A percentile compares a stretch with the other conserved stretches of the same genome.
phyloP scores from a whole-genome alignment of 2,113 vertebrate species.

The Boulengeromyrus knoepffleri region DNA sequence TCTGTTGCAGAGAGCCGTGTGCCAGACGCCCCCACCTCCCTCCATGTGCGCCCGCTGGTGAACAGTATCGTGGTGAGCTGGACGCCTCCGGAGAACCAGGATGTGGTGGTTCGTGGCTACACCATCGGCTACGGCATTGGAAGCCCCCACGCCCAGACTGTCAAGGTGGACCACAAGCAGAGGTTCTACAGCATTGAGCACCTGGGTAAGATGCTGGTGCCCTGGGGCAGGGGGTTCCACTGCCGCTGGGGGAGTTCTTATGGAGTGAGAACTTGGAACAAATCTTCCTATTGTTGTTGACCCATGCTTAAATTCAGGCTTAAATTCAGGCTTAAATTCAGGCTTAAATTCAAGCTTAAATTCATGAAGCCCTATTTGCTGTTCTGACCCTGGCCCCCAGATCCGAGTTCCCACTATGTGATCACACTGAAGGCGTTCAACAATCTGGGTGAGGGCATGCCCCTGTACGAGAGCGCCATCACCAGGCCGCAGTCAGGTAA shows the following conservation, averaged over 20 bases:
- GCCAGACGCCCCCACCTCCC: slow-evolving; percentile 88
- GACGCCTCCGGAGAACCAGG: slow-evolving; percentile 94
- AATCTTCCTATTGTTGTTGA: neutral
- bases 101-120: slow-evolving; percentile 92
- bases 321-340: neutral
- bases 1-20: slow-evolving; percentile 74
- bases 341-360: neutral
- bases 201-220: slow-evolving; percentile 64
- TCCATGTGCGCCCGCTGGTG: slow-evolving; percentile 88
- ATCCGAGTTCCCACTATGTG: slow-evolving; percentile 93
- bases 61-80: slow-evolving; percentile 97
- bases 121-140: slow-evolving; percentile 89
- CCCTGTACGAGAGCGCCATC: slow-evolving; percentile 90
- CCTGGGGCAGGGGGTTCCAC: neutral
- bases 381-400: slow-evolving; percentile 47
- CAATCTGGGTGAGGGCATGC: slow-evolving; percentile 92
- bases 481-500: slow-evolving; percentile 90
- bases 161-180: slow-evolving; percentile 96
- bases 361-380: neutral
- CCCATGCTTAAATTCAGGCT: neutral
- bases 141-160: slow-evolving; percentile 89
- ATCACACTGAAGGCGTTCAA: slow-evolving; percentile 95
- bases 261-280: neutral
- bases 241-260: neutral
- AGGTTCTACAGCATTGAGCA: slow-evolving; percentile 96